Conservation (phyloP, 2,888 invertebrate species). For the Agrotis clavis region DNA sequence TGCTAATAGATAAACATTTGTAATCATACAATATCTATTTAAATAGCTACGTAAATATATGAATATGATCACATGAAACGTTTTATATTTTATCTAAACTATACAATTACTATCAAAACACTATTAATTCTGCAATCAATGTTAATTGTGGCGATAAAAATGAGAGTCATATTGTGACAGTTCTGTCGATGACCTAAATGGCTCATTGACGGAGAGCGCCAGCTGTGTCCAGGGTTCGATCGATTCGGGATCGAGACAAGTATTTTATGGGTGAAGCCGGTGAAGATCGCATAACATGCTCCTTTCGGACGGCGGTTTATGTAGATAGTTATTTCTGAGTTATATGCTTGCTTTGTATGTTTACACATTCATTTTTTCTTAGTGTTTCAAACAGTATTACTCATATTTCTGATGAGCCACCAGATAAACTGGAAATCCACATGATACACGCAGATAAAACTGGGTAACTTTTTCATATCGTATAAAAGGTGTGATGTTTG, state of each 20-base stretch:
- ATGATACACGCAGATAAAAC: neutral
- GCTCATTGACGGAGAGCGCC: slow-evolving; percentile 46
- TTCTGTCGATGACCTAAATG: slow-evolving; percentile 38
- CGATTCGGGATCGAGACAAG: slow-evolving; percentile 43
- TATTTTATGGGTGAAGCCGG: slow-evolving; percentile 35
- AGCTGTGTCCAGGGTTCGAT: slow-evolving; percentile 45
- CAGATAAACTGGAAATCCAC: too few species aligned
- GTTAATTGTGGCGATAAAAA: slow-evolving; percentile 43
- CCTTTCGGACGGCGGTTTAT: slow-evolving; percentile 9
- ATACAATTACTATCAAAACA: slow-evolving; percentile 19
- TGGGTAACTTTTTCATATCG: neutral
- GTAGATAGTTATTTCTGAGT: slow-evolving; percentile 10
- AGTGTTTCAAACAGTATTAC: neutral
- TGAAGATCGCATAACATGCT: slow-evolving; percentile 36
- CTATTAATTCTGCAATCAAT: slow-evolving; percentile 20
- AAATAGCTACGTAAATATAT: slow-evolving; percentile 17
- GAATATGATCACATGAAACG: slow-evolving; percentile 1
- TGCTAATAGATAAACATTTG: slow-evolving; percentile 35
- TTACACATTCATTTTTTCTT: neutral
- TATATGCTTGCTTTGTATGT: neutral
- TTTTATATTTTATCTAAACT: slow-evolving; percentile 2
- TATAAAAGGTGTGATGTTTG: slow-evolving; percentile 17
- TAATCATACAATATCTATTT: slow-evolving; percentile 35
- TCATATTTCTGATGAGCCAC: too few species aligned
- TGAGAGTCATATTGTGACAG: slow-evolving; percentile 39